These are phyloP conservation scores for Canis aureus DNA, from an alignment of 2,113 vertebrate species.

Conservation along the genomic window DNA sequence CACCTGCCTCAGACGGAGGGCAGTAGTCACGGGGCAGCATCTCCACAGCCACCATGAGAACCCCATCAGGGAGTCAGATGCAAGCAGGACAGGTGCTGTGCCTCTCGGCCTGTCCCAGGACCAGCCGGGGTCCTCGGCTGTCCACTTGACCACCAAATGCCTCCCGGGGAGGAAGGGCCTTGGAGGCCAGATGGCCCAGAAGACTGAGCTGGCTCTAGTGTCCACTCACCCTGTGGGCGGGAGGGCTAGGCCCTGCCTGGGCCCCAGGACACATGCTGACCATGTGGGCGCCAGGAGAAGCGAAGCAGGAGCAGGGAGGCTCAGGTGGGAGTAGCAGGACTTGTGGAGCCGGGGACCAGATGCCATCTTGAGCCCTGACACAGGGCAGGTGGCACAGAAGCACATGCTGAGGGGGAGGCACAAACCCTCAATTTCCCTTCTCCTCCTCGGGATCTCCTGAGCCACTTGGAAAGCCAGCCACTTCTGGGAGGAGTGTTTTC, in stretches of 20 bases:
- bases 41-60: background rate
- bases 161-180: background rate
- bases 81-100: accelerated
- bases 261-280: background rate
- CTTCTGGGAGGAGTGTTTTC: background rate
- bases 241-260: background rate
- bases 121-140: accelerated
- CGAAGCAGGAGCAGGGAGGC: background rate
- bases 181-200: background rate
- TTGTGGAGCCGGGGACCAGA: background rate
- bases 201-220: background rate
- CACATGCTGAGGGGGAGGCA: background rate
- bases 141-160: accelerated
- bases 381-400: background rate
- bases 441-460: background rate
- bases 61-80: no score
- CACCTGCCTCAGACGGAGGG: background rate
- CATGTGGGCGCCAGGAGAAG: background rate
- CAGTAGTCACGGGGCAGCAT: background rate
- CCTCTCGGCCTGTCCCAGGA: background rate
- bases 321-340: background rate
- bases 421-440: background rate
- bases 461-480: background rate
- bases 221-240: no score
- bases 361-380: background rate